phyloP scores from a whole-genome alignment of 1,140 invertebrate species.

The Drosophila miranda region DNA sequence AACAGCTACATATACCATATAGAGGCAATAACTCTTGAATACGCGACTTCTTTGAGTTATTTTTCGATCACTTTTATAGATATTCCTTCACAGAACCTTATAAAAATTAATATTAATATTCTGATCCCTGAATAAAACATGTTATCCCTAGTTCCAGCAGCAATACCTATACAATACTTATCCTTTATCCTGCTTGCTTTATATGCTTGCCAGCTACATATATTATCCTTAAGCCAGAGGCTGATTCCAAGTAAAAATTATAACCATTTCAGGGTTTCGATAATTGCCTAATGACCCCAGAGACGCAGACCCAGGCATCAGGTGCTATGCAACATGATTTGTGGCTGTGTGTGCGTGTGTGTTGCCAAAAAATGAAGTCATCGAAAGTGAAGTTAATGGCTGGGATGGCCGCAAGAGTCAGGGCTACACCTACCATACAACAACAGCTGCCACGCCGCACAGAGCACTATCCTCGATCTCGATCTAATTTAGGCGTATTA shows the following conservation, averaged over 20 bases:
- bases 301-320: constrained; percentile 38
- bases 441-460: constrained; percentile 58
- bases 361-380: constrained; percentile 44
- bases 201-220: too few relatives aligned
- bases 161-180: too few relatives aligned
- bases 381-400: constrained; percentile 63
- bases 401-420: constrained; percentile 55
- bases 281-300: constrained; percentile 66
- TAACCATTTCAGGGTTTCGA: constrained; percentile 10
- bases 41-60: too few relatives aligned
- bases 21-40: too few relatives aligned
- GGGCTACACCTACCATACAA: constrained; percentile 26
- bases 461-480: constrained; percentile 48
- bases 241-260: constrained; percentile 1
- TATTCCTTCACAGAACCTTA: too few relatives aligned
- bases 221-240: too few relatives aligned
- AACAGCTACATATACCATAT: too few relatives aligned
- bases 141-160: too few relatives aligned
- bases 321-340: constrained; percentile 63
- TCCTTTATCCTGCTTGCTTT: too few relatives aligned
- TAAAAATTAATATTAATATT: too few relatives aligned
- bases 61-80: too few relatives aligned
- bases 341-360: constrained; percentile 12
- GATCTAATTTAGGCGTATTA: constrained; percentile 80
- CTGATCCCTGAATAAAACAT: too few relatives aligned